Base-by-base conservation (phyloP, 2,797 vertebrate genomes). In the Columba guinea region DNA sequence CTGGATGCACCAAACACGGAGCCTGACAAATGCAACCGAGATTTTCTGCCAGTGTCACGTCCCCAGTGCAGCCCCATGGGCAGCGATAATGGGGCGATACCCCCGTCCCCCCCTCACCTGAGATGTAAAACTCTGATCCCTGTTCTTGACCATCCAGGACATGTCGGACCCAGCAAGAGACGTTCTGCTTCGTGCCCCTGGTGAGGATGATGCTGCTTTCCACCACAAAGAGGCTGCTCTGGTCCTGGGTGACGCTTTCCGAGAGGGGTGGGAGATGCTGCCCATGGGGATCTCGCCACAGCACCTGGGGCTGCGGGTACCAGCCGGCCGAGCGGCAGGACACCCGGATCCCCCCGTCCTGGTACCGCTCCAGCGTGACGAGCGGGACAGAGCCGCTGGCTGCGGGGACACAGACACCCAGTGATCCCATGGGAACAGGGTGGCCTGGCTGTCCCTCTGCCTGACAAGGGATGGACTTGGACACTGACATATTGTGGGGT, bases 21-120 rank as follows among this genome's bases (percentile, higher is more conserved):
- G n/a, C n/a, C n/a, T n/a, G n/a, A n/a, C n/a, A n/a, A 28, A 13
- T 0, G 18, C 52, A 7, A 18, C 32, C 2, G 28, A 24, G 39
- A 4, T 24, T 62, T 52, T n/a, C 34, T 26, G 35, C 24, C 2
- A 1, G 13, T 1, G 1, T 37, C 1, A 2, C n/a, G 9, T 49
- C 9, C 41, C 4, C 2, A 30, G 26, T 6, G 0, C 34, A 16
- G 26, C 19, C 32, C 73, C 28, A 2, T 8, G 1, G 3, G 51
- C 21, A 24, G 5, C 0, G 1, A 5, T 8, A 10, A 4, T 15
- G 3, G 62, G 70, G 34, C 1, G 1, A 15, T 9, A n/a, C 27
- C 32, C n/a, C 14, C 4, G 6, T 2, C n/a, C 15, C 60, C 4
- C 2, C 2, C 87, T 86, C 51, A 68, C 73, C 84, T 46, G 84